Base-by-base conservation (phyloP, 2,888 invertebrate genomes). In the Tipula confusa region DNA sequence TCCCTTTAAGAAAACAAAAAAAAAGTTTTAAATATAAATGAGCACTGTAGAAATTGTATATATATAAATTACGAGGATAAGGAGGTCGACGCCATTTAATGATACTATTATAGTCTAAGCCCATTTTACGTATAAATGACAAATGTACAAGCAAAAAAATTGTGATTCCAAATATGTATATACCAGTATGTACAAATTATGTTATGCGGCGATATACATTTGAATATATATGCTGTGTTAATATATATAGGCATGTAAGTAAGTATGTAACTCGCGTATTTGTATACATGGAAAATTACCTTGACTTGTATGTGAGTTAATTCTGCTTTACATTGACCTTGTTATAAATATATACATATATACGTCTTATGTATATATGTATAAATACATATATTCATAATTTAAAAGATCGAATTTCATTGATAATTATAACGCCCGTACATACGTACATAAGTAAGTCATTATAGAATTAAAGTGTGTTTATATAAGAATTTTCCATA, bases 341-440 rank as follows among this genome's bases (percentile, higher is more conserved):
- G 64, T 64, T 64, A 64, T 9, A 9, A 64, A 24, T 64, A n/a
- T 43, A 9, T 24, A 64, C 64, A 24, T 64, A n/a, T 43, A 9
- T 24, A 64, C 64, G 64, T 64, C 64, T 64, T 64, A 64, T n/a
- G n/a, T n/a, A n/a, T n/a, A n/a, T n/a, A n/a, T n/a, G n/a, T n/a
- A n/a, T n/a, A n/a, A n/a, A n/a, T n/a, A n/a, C 2, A 13, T 9
- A 36, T 43, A 43, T 64, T 64, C 11, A 64, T 24, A 64, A 9
- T 64, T 64, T 64, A 24, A 64, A 64, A 64, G 64, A 64, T 64
- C 64, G 24, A 24, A 64, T 64, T 64, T 64, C 64, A 64, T 64
- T 64, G 64, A 64, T 64, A 64, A 64, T 64, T 64, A 64, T 64
- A 64, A 64, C 64, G 64, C 64, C 64, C 24, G 64, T 64, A 64